Evolutionary conservation across 92 coral and sea anemone genomes (phyloP), one percentile per base, ranked within the genome.

Genomic region (Epizoanthus fatuus): DNA sequence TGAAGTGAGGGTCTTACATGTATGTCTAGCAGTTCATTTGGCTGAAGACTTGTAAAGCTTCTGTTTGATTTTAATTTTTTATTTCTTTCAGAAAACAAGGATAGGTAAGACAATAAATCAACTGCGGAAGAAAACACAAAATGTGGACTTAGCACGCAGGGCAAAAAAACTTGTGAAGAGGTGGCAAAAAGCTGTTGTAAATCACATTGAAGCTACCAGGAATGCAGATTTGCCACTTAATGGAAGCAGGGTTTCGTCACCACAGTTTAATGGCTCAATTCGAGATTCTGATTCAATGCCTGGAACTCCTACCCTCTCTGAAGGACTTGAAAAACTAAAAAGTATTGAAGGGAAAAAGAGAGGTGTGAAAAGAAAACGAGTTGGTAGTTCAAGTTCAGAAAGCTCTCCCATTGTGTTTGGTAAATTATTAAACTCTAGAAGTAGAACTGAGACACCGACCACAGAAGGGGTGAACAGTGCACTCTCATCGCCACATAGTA

Each of bases 91-190:
- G 99, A 92, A 91, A 93, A 97, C 99, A 89, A 90, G 99, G 59
- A 89, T 97, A 77, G 99, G 99, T 52, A 95, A 96, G 80, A 97
- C 98, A 65, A 94, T 97, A 52, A 97, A 97, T 77, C 92, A 93
- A 68, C 93, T 97, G 49, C 94, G 99, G 52, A 97, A 97, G 84
- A 97, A 97, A 74, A 97, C 99, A 44, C 78, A 86, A 19, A 97
- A 97, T 89, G 96, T 90, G 17, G 98, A 91, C 76, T 86, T 97
- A 66, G 99, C 99, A 10, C 92, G 92, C 67, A 85, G 99, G 69
- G 99, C 99, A 37, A 97, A 97, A 65, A 94, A 94, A 83, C 98
- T 97, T 69, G 99, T 97, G 22, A 97, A 97, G 83, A 95, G 93
- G 76, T 97, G 99, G 99, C 98, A 97, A 66, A 95, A 93, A 85